phyloP scores from a whole-genome alignment of 2,888 invertebrate genomes.

The Cynaeus angustus region DNA sequence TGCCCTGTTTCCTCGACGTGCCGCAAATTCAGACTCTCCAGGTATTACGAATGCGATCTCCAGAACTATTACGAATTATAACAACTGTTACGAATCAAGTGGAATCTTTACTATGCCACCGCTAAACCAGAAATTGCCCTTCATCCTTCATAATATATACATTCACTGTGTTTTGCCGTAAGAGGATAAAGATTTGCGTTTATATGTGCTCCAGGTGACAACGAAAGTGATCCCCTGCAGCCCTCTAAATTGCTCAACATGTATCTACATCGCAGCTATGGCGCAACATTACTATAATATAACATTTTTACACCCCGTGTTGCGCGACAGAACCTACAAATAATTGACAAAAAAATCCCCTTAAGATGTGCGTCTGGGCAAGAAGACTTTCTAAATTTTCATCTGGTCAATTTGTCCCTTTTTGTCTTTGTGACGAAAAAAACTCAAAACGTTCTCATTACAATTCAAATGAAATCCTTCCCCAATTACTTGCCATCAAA shows the following conservation, averaged over 20 bases:
- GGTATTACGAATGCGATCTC: slow-evolving; percentile 19
- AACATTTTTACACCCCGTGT: slow-evolving; percentile 7
- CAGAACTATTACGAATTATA: too few species aligned
- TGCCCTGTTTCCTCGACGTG: slow-evolving; percentile 17
- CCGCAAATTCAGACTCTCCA: slow-evolving; percentile 41
- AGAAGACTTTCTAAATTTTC: too few species aligned
- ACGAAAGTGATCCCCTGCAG: slow-evolving; percentile 13
- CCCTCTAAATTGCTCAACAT: slow-evolving; percentile 13
- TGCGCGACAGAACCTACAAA: not conserved
- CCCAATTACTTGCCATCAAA: too few species aligned
- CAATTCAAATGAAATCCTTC: too few species aligned
- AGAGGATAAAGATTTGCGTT: slow-evolving; percentile 7
- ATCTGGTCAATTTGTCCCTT: too few species aligned
- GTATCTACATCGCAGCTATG: not conserved
- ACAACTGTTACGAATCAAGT: slow-evolving; percentile 15
- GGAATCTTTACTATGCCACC: too few species aligned
- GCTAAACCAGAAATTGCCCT: slow-evolving; percentile 17
- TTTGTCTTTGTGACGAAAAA: too few species aligned
- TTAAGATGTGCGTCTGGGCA: too few species aligned
- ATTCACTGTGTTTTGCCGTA: not conserved
- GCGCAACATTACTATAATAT: not conserved
- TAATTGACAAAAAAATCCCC: too few species aligned
- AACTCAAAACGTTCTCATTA: too few species aligned
- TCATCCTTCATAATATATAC: slow-evolving; percentile 10
- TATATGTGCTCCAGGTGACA: slow-evolving; percentile 32